phyloP scores from a whole-genome alignment of 2,797 vertebrate genomes.

The Parauchenoglanis ngamensis region DNA sequence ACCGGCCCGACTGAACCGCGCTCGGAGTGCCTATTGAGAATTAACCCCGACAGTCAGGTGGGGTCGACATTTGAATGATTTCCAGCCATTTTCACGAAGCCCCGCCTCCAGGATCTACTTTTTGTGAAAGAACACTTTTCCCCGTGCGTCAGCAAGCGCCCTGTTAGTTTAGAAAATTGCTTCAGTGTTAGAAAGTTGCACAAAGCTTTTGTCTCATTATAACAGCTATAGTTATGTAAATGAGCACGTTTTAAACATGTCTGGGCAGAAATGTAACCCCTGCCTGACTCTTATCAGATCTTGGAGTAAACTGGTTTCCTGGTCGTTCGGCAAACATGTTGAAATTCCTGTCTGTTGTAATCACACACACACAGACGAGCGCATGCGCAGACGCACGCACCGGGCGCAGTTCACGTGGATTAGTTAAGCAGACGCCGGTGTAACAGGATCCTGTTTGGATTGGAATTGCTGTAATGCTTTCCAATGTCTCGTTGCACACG shows the following conservation, averaged over 20 bases:
- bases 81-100: background rate
- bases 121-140: no score
- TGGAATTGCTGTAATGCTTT: background rate
- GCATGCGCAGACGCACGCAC: no score
- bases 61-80: background rate
- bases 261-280: no score
- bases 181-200: background rate
- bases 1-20: no score
- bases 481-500: no score
- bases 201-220: no score
- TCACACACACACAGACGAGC: background rate
- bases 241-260: no score
- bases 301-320: background rate
- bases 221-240: no score
- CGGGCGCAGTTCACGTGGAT: background rate
- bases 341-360: background rate
- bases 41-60: no score
- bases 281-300: background rate
- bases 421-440: background rate
- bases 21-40: no score
- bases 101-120: background rate
- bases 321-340: background rate
- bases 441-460: background rate
- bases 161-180: no score
- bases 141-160: no score